Evolutionary conservation across 2,888 invertebrate species (phyloP).

Genomic region (Byasa hedistus): DNA sequence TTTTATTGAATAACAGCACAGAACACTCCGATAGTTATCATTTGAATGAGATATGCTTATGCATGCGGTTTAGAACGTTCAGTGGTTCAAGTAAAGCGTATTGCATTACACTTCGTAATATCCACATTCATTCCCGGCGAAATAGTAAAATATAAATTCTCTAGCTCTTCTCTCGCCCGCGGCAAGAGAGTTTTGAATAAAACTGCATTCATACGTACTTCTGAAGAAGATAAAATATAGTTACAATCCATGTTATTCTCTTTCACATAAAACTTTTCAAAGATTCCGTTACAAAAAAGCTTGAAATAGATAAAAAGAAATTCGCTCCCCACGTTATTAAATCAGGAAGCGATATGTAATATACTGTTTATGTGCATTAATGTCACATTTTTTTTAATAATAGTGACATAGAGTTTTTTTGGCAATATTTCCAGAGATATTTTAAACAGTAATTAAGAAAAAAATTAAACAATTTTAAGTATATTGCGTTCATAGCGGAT

Average conservation of each 20-base stretch:
- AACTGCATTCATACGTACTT: conserved; percentile 19
- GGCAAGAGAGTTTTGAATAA: conserved; percentile 14
- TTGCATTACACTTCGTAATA: conserved; percentile 17
- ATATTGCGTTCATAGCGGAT: no score
- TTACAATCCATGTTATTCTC: conserved; percentile 7
- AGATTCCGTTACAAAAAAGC: neutral
- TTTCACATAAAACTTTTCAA: neutral
- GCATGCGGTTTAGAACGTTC: conserved; percentile 3
- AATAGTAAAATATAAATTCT: conserved; percentile 22
- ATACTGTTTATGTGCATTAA: no score
- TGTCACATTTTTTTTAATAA: no score
- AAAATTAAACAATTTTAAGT: no score
- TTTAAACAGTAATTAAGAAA: no score
- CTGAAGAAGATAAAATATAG: conserved; percentile 11
- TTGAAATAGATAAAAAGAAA: neutral
- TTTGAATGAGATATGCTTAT: conserved; percentile 5
- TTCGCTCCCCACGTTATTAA: neutral
- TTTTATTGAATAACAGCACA: neutral
- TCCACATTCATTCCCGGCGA: conserved; percentile 16
- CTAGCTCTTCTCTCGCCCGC: conserved; percentile 18
- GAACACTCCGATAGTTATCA: neutral
- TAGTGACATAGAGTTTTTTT: no score
- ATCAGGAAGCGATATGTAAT: no score
- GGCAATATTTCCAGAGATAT: no score
- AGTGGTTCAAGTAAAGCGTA: conserved; percentile 18